A percentile compares a stretch with the other conserved stretches of the same genome.
Conservation (phyloP, 2,113 vertebrate genomes). For the Pomatostomus ruficeps region DNA sequence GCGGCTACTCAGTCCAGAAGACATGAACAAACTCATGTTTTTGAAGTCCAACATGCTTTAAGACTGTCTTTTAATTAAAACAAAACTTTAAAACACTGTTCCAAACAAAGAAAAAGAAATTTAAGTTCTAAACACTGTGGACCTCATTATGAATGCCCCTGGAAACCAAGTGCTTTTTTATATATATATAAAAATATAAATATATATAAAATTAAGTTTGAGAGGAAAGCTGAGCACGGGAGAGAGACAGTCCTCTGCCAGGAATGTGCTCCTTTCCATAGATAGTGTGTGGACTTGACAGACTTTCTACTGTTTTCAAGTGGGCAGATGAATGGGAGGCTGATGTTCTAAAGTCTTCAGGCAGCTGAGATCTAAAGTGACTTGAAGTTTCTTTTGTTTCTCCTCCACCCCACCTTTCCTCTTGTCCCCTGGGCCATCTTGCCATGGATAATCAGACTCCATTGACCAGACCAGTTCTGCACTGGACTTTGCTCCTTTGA, state of each 20-base stretch:
- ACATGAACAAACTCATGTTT: slow-evolving; percentile 99
- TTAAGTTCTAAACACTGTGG: slow-evolving; percentile 85
- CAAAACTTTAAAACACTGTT: slow-evolving; percentile 77
- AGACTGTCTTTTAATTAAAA: slow-evolving; percentile 64
- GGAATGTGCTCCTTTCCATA: slow-evolving; percentile 59
- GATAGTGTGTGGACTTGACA: slow-evolving; percentile 65
- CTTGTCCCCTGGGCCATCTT: slow-evolving; percentile 51
- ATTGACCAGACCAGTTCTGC: slow-evolving; percentile 64
- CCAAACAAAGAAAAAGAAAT: slow-evolving; percentile 76
- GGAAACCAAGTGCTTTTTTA: slow-evolving; percentile 80
- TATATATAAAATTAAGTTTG: slow-evolving; percentile 62
- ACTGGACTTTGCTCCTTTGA: slow-evolving; percentile 72
- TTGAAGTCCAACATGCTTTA: slow-evolving; percentile 98
- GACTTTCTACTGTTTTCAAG: slow-evolving; percentile 66
- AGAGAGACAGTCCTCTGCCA: slow-evolving; percentile 60
- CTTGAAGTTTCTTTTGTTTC: slow-evolving; percentile 71
- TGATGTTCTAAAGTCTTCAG: slow-evolving; percentile 69
- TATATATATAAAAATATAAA: slow-evolving; percentile 66
- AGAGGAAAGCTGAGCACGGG: slow-evolving; percentile 66
- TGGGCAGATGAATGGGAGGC: slow-evolving; percentile 71
- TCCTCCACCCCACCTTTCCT: slow-evolving; percentile 16
- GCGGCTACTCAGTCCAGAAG: slow-evolving; percentile 91
- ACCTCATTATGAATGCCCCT: slow-evolving; percentile 78
- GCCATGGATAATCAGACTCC: slow-evolving; percentile 66
- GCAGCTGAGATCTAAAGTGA: slow-evolving; percentile 80